Evolutionary conservation across 2,888 invertebrate genomes (phyloP).

Genomic region (Morpho achilles): DNA sequence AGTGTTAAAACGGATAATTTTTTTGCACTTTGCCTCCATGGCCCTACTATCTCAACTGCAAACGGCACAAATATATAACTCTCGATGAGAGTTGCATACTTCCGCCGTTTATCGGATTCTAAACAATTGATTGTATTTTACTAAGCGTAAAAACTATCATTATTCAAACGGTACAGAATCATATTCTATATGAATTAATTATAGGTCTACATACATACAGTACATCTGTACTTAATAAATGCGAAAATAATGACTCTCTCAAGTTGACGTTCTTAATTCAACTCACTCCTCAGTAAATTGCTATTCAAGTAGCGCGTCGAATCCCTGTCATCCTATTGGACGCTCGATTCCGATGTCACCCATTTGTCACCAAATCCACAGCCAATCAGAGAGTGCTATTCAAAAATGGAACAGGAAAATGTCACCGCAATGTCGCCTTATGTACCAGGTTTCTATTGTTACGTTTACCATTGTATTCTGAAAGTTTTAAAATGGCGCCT

Average conservation of each 20-base stretch:
- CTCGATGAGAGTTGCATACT: too few relatives aligned
- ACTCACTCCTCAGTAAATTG: constrained; percentile 41
- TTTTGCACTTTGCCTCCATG: too few relatives aligned
- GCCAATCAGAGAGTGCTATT: constrained; percentile 54
- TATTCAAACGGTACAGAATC: too few relatives aligned
- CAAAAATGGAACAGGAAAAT: constrained; percentile 59
- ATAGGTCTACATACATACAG: not conserved
- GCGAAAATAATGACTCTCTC: not conserved
- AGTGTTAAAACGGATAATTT: too few relatives aligned
- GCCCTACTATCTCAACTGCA: too few relatives aligned
- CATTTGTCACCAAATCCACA: constrained; percentile 72
- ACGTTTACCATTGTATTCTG: constrained; percentile 14
- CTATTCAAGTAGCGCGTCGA: constrained; percentile 35
- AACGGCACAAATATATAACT: too few relatives aligned
- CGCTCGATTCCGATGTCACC: constrained; percentile 57
- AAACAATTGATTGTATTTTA: too few relatives aligned
- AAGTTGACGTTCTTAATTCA: not conserved
- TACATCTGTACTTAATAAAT: not conserved
- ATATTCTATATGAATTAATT: too few relatives aligned
- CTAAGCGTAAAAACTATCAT: too few relatives aligned
- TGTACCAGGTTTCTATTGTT: constrained; percentile 42
- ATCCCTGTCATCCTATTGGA: constrained; percentile 49
- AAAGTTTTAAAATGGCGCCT: constrained; percentile 23
- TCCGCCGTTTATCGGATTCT: too few relatives aligned
- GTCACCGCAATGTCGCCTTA: constrained; percentile 57